phyloP scores from a whole-genome alignment of 2,797 vertebrate species.

The Nothura maculosa region DNA sequence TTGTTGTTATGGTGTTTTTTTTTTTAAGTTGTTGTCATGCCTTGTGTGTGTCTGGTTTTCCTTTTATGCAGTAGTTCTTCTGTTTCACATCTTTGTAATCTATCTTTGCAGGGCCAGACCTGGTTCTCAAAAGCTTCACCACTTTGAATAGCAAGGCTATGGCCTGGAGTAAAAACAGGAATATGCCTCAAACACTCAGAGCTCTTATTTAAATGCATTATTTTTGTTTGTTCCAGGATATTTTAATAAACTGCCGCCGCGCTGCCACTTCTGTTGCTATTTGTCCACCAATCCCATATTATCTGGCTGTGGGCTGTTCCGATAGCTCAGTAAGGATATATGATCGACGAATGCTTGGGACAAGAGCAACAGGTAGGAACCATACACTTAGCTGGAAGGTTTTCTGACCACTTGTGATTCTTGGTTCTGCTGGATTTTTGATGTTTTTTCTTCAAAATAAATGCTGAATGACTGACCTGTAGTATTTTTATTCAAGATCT shows the following conservation, averaged over 20 bases:
- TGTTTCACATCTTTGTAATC: background rate
- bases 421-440: background rate
- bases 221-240: constrained; percentile 86
- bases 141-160: background rate
- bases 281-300: constrained; percentile 94
- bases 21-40: background rate
- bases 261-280: constrained; percentile 98
- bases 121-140: background rate
- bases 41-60: background rate
- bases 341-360: constrained; percentile 96
- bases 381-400: background rate
- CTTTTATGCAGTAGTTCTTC: background rate
- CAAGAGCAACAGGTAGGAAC: constrained; percentile 92
- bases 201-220: background rate
- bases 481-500: background rate
- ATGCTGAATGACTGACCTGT: background rate
- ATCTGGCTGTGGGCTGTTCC: constrained; percentile 96
- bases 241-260: constrained; percentile 97
- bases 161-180: background rate
- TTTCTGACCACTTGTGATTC: background rate
- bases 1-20: background rate
- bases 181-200: background rate
- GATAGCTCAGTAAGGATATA: constrained; percentile 98
- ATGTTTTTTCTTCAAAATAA: background rate
- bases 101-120: background rate